Conservation (phyloP, 2,113 vertebrate genomes). For the Climacteris rufus region DNA sequence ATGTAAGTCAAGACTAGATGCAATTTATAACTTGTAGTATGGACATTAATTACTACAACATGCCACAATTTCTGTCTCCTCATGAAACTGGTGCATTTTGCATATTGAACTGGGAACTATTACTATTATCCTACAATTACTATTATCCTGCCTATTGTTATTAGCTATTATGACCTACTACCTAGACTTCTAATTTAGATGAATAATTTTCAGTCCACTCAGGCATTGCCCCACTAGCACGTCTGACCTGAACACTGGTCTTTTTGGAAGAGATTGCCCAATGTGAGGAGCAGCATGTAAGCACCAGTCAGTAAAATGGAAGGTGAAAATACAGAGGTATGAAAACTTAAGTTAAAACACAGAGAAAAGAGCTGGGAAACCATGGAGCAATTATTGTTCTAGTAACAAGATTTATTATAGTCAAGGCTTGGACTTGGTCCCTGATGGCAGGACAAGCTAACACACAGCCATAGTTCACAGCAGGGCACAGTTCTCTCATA, state of each 20-base stretch:
- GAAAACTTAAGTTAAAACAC: background rate
- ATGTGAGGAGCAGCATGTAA: rapidly evolving
- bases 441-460: background rate
- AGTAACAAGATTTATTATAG: background rate
- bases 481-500: background rate
- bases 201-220: background rate
- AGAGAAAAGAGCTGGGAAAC: background rate
- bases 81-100: background rate
- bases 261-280: background rate
- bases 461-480: too few species aligned
- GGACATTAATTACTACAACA: background rate
- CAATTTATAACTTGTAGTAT: background rate
- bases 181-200: background rate
- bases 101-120: background rate
- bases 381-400: background rate
- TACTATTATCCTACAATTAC: background rate
- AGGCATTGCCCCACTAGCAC: background rate
- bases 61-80: background rate
- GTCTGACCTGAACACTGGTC: background rate
- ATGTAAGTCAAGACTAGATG: background rate
- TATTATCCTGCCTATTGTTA: background rate
- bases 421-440: background rate
- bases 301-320: background rate
- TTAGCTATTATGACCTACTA: background rate
- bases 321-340: background rate